Percentiles rank a stretch among this genome's conserved stretches.
These are phyloP conservation scores for Calameuta filiformis DNA, from an alignment of 2,888 invertebrate species.

Conservation along the genomic window DNA sequence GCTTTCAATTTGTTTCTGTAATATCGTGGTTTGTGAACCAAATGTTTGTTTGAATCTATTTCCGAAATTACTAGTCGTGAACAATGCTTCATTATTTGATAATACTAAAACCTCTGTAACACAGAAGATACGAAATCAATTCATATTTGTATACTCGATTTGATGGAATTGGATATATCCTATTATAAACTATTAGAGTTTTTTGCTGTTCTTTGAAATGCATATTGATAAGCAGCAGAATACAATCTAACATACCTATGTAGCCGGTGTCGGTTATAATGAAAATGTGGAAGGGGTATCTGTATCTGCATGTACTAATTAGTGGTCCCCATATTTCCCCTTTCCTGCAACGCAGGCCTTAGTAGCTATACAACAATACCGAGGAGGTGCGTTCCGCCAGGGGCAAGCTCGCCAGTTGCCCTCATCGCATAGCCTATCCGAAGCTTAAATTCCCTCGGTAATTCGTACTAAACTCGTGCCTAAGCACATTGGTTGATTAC, in stretches of 20 bases:
- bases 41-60: no score
- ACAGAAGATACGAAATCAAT: no score
- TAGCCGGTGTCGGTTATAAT: constrained; percentile 12
- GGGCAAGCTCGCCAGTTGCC: constrained; percentile 65
- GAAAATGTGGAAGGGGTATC: constrained; percentile 16
- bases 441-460: constrained; percentile 48
- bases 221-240: background rate
- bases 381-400: constrained; percentile 66
- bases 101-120: no score
- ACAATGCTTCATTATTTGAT: no score
- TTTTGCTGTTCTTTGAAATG: background rate
- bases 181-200: background rate
- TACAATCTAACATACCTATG: constrained; percentile 11
- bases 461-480: constrained; percentile 50
- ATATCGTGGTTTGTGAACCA: no score
- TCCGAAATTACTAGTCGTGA: no score
- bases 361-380: constrained; percentile 67
- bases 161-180: no score
- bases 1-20: no score
- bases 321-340: constrained; percentile 59
- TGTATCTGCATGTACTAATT: constrained; percentile 62
- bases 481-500: constrained; percentile 36
- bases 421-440: constrained; percentile 58
- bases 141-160: no score
- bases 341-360: constrained; percentile 63